Conservation (phyloP, 2,113 vertebrate species). For the Rhodinocichla rosea region DNA sequence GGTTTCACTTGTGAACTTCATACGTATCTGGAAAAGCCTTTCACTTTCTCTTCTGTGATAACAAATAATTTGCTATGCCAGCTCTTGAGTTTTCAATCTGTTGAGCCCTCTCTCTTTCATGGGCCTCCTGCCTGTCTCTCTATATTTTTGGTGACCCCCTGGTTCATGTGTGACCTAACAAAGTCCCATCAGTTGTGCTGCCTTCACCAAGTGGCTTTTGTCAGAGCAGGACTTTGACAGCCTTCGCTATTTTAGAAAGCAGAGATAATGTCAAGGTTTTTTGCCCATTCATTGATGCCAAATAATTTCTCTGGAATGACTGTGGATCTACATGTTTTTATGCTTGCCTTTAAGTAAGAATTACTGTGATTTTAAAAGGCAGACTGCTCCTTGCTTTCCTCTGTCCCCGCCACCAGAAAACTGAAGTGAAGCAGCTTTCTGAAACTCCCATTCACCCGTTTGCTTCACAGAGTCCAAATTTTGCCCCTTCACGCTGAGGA, state of each 20-base stretch:
- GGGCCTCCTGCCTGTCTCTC: background rate
- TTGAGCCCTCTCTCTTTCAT: background rate
- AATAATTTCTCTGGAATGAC: background rate
- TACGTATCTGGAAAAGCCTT: background rate
- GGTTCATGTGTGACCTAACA: background rate
- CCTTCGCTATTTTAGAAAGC: background rate
- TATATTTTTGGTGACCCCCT: background rate
- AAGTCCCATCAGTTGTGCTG: background rate
- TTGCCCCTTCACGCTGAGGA: background rate
- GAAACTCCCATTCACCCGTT: background rate
- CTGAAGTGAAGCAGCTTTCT: background rate
- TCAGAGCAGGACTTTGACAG: background rate
- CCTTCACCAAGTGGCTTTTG: background rate
- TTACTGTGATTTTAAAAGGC: background rate
- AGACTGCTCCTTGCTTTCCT: background rate
- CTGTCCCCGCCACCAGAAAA: background rate
- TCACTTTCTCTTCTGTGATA: slow-evolving; percentile 19
- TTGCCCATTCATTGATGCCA: background rate
- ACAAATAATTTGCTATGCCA: background rate
- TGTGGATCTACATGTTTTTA: background rate
- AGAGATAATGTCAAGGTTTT: background rate
- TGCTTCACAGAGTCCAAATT: background rate
- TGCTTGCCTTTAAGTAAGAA: background rate
- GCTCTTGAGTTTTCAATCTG: background rate
- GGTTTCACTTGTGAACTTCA: background rate